These are phyloP conservation scores for Archivesica marissinica DNA, from an alignment of 1,140 invertebrate species.

Conservation along the genomic window DNA sequence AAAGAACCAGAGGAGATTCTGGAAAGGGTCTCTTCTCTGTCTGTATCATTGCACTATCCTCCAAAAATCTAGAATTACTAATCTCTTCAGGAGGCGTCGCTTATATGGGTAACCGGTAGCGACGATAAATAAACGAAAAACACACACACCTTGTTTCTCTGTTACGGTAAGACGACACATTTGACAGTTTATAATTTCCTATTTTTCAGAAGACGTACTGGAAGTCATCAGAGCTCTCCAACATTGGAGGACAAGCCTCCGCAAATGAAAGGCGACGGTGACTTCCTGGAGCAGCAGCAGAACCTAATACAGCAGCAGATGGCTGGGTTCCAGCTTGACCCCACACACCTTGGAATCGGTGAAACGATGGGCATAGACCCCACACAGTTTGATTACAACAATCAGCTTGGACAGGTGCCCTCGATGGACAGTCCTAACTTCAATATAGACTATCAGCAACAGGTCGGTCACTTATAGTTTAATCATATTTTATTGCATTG, in stretches of 20 bases:
- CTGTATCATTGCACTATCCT: too few species aligned
- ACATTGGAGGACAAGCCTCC: slow-evolving; percentile 91
- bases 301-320: slow-evolving; percentile 70
- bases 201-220: slow-evolving; percentile 81
- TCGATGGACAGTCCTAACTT: slow-evolving; percentile 84
- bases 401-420: slow-evolving; percentile 78
- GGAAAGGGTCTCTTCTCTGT: too few species aligned
- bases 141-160: too few species aligned
- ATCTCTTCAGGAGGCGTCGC: too few species aligned
- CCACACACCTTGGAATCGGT: slow-evolving; percentile 72
- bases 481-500: too few species aligned
- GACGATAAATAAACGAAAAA: too few species aligned
- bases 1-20: too few species aligned
- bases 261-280: slow-evolving; percentile 61
- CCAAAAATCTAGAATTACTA: too few species aligned
- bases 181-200: too few species aligned
- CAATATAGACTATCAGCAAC: slow-evolving; percentile 82
- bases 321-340: slow-evolving; percentile 78
- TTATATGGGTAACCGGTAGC: too few species aligned
- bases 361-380: slow-evolving; percentile 83
- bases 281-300: slow-evolving; percentile 72
- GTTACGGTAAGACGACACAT: too few species aligned
- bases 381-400: slow-evolving; percentile 82
- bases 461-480: too few species aligned
- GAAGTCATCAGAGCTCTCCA: slow-evolving; percentile 95